Base-by-base conservation (phyloP, 2,888 invertebrate species). In the Bedellia somnulentella region DNA sequence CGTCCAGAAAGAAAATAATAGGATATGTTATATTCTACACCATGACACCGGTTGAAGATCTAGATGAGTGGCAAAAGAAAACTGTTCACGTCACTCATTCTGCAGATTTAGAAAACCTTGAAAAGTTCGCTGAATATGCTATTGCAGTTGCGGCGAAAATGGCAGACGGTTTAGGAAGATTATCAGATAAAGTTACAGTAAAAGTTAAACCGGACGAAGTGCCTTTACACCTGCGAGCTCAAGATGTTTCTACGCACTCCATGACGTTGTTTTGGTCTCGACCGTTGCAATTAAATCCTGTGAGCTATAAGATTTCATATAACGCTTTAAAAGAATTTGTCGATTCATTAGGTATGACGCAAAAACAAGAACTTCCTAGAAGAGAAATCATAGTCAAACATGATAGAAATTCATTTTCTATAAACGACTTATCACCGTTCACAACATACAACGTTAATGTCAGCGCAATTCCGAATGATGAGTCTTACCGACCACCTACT, bases 391-490 rank as follows among this genome's bases (percentile, higher is more conserved):
- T 83, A 13, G 67, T 93, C 9, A 86, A 86, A 42, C 85, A 87
- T 21, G 82, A 83, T 32, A 78, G 81, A 9, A 82, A 83, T 30
- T 81, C 84, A 4, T 83, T 86, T 47, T 89, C 89, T 1, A 89
- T 94, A 39, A 87, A 91, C 49, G 92, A 93, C 54, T 67, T 95
- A 29, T 90, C 92, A 29, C 94, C 94, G 0, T 95, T 94, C 54
- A 95, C 94, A 9, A 94, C 93, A 0, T 95, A 95, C 54, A 91
- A 87, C 56, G 93, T 95, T 1, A 95, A 95, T 54, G 91, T 93
- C 9, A 93, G 89, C 60, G 93, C 92, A 29, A 86, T 93, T 40
- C 93, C 93, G 2, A 82, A 85, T 29, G 92, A 93, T 46, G 83
- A 85, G 37, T 82, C 85, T 2, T 93, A 93, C 54, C 80, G 89